A percentile compares a stretch with the other conserved stretches of the same genome.
phyloP scores from a whole-genome alignment of 2,113 vertebrate species.

The Spea bombifrons region DNA sequence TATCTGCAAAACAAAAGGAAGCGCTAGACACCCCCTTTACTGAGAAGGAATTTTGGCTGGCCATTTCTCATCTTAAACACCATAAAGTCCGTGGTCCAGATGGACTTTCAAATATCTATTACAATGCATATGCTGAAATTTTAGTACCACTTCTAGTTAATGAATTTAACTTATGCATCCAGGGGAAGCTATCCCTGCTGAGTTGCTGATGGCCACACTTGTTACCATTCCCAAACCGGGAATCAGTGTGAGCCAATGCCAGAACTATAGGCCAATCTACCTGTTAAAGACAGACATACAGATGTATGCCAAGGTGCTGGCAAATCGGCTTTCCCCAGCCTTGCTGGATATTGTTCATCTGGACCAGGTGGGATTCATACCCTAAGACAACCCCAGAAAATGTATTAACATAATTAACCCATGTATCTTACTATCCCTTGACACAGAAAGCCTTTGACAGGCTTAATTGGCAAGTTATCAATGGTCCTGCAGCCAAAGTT shows the following conservation, averaged over 20 bases:
- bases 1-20: background rate
- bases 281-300: background rate
- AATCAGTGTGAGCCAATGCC: background rate
- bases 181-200: background rate
- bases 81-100: background rate
- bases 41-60: background rate
- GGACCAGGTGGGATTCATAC: background rate
- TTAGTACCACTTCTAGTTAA: background rate
- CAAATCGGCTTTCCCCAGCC: background rate
- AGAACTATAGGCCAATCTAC: background rate
- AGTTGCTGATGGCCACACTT: no score
- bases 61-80: background rate
- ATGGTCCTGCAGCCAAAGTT: background rate
- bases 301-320: background rate
- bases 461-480: background rate
- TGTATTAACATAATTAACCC: background rate
- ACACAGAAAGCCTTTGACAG: no score
- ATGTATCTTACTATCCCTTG: background rate
- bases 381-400: background rate
- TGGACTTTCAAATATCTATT: background rate
- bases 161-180: background rate
- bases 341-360: background rate
- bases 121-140: background rate
- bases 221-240: no score
- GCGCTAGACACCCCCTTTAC: background rate